phyloP scores from a whole-genome alignment of 2,113 vertebrate genomes.

The Procavia capensis region DNA sequence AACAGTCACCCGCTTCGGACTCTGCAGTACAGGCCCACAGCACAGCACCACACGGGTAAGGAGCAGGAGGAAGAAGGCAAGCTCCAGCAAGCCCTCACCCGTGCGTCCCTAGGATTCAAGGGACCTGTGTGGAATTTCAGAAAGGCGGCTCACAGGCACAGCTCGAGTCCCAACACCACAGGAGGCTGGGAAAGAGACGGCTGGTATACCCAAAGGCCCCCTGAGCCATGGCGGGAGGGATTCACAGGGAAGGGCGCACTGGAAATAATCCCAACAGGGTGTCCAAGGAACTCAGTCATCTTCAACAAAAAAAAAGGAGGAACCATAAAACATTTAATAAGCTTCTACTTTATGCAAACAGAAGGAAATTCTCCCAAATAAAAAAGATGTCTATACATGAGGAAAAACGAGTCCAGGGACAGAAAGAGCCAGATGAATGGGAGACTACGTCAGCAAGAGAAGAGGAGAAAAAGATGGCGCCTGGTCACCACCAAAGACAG shows the following conservation, averaged over 20 bases:
- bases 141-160: not conserved
- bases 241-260: not conserved
- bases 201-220: not conserved
- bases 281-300: not conserved
- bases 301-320: not conserved
- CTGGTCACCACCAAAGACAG: too few species aligned
- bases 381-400: not conserved
- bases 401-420: too few species aligned
- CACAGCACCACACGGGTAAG: not conserved
- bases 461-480: too few species aligned
- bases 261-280: not conserved
- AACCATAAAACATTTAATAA: not conserved
- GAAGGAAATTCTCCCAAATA: slow-evolving; percentile 15
- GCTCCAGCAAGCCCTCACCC: not conserved
- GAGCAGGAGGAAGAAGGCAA: not conserved
- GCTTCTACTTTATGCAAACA: not conserved
- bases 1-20: not conserved
- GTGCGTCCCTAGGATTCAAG: not conserved
- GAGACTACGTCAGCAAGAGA: too few species aligned
- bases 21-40: not conserved
- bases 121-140: not conserved
- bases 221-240: too few species aligned
- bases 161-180: not conserved
- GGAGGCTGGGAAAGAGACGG: not conserved
- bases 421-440: too few species aligned